Evolutionary conservation across 2,113 vertebrate genomes (phyloP).

Genomic region (Pollimyrus isidori): DNA sequence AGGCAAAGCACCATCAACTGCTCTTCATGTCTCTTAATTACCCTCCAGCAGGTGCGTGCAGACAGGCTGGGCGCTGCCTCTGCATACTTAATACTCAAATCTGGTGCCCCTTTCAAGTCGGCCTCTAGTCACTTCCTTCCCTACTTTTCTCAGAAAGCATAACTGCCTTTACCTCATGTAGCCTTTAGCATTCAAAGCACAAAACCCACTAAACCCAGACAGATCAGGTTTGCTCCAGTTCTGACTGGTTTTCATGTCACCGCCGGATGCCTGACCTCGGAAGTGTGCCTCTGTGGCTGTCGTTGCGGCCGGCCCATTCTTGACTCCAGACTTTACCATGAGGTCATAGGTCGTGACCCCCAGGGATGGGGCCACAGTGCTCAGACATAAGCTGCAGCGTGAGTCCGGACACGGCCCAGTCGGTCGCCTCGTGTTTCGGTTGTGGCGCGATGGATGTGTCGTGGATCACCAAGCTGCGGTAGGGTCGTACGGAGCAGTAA

Average conservation of each 20-base stretch:
- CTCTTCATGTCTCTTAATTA: neutral
- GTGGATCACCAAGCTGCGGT: neutral
- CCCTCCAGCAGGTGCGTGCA: neutral
- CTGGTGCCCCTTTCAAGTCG: neutral
- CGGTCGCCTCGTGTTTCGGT: neutral
- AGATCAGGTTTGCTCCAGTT: neutral
- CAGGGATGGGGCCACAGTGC: neutral
- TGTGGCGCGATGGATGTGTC: neutral
- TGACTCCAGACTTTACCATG: neutral
- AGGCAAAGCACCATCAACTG: neutral
- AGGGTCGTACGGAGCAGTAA: neutral
- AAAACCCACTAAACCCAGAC: neutral
- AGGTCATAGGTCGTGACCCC: neutral
- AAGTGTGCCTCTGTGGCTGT: neutral
- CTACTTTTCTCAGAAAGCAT: neutral
- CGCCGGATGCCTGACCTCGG: neutral
- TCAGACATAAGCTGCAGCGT: neutral
- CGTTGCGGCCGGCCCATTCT: neutral
- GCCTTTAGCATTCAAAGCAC: neutral
- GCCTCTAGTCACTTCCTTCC: neutral
- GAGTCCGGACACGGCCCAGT: neutral
- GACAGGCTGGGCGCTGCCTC: neutral
- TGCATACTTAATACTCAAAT: neutral
- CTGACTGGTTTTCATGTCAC: neutral
- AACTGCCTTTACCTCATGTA: neutral